Percentiles rank a stretch among this genome's conserved stretches.
phyloP scores from a whole-genome alignment of 2,113 vertebrate species.

The Falcunculus frontatus region DNA sequence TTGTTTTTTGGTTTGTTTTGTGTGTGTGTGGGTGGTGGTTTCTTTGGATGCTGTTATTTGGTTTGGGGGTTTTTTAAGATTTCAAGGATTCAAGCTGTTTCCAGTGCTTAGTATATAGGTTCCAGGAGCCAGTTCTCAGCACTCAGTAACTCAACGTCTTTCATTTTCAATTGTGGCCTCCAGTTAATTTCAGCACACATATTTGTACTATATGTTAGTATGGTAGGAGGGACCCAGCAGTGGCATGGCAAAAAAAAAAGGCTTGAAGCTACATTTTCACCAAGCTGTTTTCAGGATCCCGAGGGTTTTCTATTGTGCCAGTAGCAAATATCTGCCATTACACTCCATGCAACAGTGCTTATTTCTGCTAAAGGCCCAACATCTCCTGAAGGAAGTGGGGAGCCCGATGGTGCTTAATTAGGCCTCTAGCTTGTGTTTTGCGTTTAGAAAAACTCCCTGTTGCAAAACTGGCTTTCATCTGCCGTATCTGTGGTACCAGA shows the following conservation, averaged over 20 bases:
- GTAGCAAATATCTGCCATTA: constrained; percentile 44
- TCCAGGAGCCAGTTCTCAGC: neutral
- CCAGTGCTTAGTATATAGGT: neutral
- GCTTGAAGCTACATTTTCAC: neutral
- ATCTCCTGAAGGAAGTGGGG: neutral
- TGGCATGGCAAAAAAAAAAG: neutral
- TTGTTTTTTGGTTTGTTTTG: neutral
- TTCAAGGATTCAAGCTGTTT: neutral
- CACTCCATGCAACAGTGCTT: neutral
- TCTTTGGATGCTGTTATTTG: neutral
- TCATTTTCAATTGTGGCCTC: constrained; percentile 41
- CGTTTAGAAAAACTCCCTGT: neutral
- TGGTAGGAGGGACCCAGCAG: constrained; percentile 17
- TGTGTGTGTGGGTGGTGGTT: neutral
- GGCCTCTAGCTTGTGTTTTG: neutral
- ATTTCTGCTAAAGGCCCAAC: neutral
- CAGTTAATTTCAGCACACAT: neutral
- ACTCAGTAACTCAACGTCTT: neutral
- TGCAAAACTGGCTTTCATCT: neutral
- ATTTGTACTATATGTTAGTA: neutral
- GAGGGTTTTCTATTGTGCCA: neutral
- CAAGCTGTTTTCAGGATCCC: neutral
- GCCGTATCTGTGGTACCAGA: neutral
- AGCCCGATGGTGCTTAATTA: neutral
- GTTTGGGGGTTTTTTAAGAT: neutral